A percentile compares a stretch with the other conserved stretches of the same genome.
These are phyloP conservation scores for Pachyrhynchus sulphureomaculatus DNA, from an alignment of 1,140 invertebrate species.

Conservation along the genomic window DNA sequence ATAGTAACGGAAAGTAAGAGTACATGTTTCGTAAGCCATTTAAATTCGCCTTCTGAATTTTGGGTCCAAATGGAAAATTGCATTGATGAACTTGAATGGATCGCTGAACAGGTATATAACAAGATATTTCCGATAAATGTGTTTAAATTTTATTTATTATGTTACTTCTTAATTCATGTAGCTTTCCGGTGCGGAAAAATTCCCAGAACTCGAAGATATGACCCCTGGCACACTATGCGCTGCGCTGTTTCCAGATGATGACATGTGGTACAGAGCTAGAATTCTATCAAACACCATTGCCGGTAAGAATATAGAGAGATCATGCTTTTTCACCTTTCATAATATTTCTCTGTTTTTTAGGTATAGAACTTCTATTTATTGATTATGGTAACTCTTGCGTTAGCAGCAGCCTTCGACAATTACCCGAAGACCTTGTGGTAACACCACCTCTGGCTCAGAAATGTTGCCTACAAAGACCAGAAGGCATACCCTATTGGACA, in stretches of 20 bases:
- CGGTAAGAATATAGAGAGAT: conserved; percentile 32
- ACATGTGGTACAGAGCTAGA: conserved; percentile 69
- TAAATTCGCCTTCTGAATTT: conserved; percentile 68
- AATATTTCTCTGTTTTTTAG: not conserved
- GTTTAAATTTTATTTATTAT: not conserved
- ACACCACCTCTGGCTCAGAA: conserved; percentile 63
- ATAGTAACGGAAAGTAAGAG: conserved; percentile 52
- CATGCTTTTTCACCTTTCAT: not conserved
- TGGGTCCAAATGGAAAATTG: conserved; percentile 69
- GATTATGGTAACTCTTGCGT: conserved; percentile 73
- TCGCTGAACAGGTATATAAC: conserved; percentile 58
- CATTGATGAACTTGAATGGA: conserved; percentile 61
- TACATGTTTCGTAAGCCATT: conserved; percentile 65
- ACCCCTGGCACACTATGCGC: conserved; percentile 64
- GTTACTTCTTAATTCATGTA: not conserved
- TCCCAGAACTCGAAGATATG: conserved; percentile 53
- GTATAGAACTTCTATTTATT: conserved; percentile 65
- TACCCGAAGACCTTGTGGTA: conserved; percentile 64
- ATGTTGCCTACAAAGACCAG: conserved; percentile 63
- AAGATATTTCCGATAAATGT: not conserved
- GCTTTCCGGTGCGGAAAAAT: conserved; percentile 54
- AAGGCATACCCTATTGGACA: conserved; percentile 62
- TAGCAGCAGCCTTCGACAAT: conserved; percentile 58
- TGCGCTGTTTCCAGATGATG: conserved; percentile 68
- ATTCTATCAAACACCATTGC: conserved; percentile 61